A percentile compares a stretch with the other conserved stretches of the same genome.
phyloP scores from a whole-genome alignment of 2,113 vertebrate genomes.

The Myotis brandtii region DNA sequence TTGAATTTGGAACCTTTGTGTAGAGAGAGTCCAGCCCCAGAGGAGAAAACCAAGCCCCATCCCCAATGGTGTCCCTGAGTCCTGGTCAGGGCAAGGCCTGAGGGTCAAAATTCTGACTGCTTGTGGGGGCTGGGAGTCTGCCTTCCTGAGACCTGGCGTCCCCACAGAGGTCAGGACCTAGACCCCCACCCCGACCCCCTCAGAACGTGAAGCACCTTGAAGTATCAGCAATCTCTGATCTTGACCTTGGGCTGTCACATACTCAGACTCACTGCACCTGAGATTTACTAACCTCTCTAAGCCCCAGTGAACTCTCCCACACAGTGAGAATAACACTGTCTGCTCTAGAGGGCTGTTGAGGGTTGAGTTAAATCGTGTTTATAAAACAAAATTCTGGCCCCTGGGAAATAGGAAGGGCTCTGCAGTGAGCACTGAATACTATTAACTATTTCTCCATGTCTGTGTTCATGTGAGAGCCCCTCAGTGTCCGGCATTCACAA shows the following conservation, averaged over 20 bases:
- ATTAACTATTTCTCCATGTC: background rate
- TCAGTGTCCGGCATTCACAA: background rate
- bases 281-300: background rate
- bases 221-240: background rate
- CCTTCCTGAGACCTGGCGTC: background rate
- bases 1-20: background rate
- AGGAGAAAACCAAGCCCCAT: background rate
- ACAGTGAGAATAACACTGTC: background rate
- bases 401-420: background rate
- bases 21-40: background rate
- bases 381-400: background rate
- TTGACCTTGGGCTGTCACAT: background rate
- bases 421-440: background rate
- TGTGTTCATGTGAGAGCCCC: background rate
- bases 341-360: background rate
- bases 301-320: background rate
- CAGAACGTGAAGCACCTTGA: background rate
- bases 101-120: background rate
- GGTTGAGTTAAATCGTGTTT: background rate
- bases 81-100: background rate
- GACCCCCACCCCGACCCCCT: rapidly evolving
- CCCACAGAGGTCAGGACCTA: background rate
- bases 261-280: background rate
- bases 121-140: background rate
- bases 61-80: background rate